A percentile compares a stretch with the other conserved stretches of the same genome.
These are phyloP conservation scores for Hyperoplus lanceolatus DNA, from an alignment of 2,797 vertebrate genomes.

Conservation along the genomic window DNA sequence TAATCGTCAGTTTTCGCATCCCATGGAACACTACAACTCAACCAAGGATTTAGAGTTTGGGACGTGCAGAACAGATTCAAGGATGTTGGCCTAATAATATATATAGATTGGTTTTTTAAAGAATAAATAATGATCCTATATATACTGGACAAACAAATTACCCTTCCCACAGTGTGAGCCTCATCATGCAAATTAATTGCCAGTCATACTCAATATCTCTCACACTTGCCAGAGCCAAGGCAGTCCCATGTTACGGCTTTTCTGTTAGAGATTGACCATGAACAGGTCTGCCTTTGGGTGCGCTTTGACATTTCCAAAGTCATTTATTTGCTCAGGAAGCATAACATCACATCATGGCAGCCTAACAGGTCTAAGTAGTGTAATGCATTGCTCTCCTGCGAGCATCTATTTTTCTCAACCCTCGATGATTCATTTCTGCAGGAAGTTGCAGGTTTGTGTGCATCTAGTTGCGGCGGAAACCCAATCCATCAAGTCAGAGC, in stretches of 20 bases:
- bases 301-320: slow-evolving; percentile 39
- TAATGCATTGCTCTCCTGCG: slow-evolving; percentile 73
- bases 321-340: slow-evolving; percentile 59
- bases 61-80: not conserved
- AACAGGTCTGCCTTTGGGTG: slow-evolving; percentile 38
- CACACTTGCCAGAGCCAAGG: slow-evolving; percentile 32
- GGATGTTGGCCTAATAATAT: not conserved
- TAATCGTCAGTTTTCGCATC: no score
- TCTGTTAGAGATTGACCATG: slow-evolving; percentile 39
- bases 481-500: slow-evolving; percentile 76
- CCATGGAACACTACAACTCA: not conserved
- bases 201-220: slow-evolving; percentile 48
- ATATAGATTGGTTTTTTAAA: not conserved
- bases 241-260: not conserved
- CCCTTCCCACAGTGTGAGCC: not conserved
- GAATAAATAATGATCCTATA: not conserved
- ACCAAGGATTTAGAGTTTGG: not conserved
- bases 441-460: slow-evolving; percentile 75
- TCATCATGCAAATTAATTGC: slow-evolving; percentile 36
- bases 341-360: slow-evolving; percentile 58
- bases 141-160: slow-evolving; percentile 24
- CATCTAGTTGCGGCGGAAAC: slow-evolving; percentile 76
- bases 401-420: slow-evolving; percentile 56
- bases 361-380: slow-evolving; percentile 59
- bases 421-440: slow-evolving; percentile 73